Evolutionary conservation across 2,797 vertebrate genomes (phyloP).

Genomic region (Pagetopsis macropterus): DNA sequence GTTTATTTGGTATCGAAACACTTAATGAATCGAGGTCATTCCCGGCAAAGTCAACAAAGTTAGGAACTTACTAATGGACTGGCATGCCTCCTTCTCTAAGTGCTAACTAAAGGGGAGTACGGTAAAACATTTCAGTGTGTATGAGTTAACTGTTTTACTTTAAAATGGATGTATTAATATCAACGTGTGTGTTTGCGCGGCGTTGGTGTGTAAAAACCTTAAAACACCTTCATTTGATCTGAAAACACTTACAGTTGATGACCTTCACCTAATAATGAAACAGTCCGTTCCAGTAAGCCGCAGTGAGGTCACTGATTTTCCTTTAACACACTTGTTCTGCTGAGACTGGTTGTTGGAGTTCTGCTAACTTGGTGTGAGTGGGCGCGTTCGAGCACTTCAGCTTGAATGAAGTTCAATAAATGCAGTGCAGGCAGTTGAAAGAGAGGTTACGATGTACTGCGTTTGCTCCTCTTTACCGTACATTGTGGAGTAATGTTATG

Average conservation of each 20-base stretch:
- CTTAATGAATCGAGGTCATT: neutral
- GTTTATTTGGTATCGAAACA: constrained; percentile 4
- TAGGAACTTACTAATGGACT: constrained; percentile 18
- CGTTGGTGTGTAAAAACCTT: neutral
- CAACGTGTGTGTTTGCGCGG: neutral
- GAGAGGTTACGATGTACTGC: neutral
- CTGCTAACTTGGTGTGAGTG: constrained; percentile 6
- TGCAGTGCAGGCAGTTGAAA: neutral
- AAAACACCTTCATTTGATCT: neutral
- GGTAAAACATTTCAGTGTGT: neutral
- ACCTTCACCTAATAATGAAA: neutral
- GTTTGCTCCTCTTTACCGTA: neutral
- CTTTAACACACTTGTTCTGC: constrained; percentile 15
- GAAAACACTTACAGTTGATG: constrained; percentile 4
- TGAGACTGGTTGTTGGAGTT: constrained; percentile 2
- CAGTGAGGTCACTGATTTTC: neutral
- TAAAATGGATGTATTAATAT: neutral
- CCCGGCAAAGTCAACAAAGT: neutral
- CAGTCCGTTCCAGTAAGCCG: neutral
- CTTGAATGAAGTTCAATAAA: constrained; percentile 11
- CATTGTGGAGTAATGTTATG: neutral
- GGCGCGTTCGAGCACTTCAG: constrained; percentile 9
- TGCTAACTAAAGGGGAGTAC: constrained; percentile 5
- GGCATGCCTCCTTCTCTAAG: neutral
- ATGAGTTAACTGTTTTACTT: neutral